Conservation (phyloP, 2,113 vertebrate genomes). For the Willisornis vidua region DNA sequence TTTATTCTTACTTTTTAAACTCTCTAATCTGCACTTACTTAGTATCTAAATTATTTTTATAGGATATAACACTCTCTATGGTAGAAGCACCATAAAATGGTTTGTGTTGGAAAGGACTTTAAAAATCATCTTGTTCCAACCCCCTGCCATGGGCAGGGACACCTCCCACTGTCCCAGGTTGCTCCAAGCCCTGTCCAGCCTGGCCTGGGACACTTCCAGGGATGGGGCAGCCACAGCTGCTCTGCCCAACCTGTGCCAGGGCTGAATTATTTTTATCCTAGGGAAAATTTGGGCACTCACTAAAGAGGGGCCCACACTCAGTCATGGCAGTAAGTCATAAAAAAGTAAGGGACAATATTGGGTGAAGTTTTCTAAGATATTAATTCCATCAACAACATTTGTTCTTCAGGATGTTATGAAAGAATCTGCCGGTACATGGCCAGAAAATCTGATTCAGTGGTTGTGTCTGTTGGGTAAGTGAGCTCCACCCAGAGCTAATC, state of each 20-base stretch:
- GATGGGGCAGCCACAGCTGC: background rate
- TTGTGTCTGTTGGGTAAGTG: conserved; percentile 41
- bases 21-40: background rate
- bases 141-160: background rate
- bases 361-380: background rate
- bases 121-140: background rate
- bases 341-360: background rate
- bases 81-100: background rate
- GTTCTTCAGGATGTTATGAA: conserved; percentile 8
- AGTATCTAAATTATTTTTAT: background rate
- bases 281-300: background rate
- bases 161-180: background rate
- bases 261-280: background rate
- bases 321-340: background rate
- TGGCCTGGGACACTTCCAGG: background rate
- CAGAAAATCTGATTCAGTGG: conserved; percentile 27
- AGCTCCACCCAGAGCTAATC: background rate
- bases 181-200: rapidly evolving
- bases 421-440: background rate
- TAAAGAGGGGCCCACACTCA: background rate
- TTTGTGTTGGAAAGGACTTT: background rate
- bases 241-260: background rate
- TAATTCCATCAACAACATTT: background rate
- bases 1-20: background rate
- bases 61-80: background rate